These are phyloP conservation scores for Drosophila gaucha DNA, from an alignment of 2,888 invertebrate genomes.

Conservation along the genomic window DNA sequence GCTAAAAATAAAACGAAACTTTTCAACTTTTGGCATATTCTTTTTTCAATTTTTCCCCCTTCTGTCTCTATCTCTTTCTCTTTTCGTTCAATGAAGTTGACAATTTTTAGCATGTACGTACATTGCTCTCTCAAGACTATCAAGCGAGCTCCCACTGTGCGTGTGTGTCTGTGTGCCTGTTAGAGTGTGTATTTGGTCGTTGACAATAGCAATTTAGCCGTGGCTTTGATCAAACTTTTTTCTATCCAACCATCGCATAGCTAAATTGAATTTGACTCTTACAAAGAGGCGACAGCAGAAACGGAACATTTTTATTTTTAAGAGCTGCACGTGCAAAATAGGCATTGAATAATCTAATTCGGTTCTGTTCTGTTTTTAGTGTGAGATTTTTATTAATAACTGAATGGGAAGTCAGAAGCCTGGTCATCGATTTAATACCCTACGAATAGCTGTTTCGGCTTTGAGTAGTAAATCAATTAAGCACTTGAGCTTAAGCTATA, in stretches of 20 bases:
- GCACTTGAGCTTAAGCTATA: no score
- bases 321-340: conserved; percentile 36
- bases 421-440: not conserved
- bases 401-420: not conserved
- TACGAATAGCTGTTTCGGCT: no score
- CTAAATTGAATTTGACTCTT: conserved; percentile 73
- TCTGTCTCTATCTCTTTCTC: not conserved
- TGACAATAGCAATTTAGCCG: conserved; percentile 71
- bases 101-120: conserved; percentile 52
- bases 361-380: conserved; percentile 10
- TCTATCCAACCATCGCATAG: conserved; percentile 28
- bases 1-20: conserved; percentile 42
- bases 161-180: conserved; percentile 11
- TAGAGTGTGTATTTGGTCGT: conserved; percentile 27
- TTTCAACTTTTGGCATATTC: conserved; percentile 58
- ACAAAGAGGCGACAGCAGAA: conserved; percentile 18
- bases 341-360: conserved; percentile 18
- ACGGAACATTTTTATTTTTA: conserved; percentile 20
- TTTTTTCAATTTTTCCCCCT: conserved; percentile 5
- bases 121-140: conserved; percentile 52
- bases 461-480: no score
- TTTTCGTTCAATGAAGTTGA: conserved; percentile 41
- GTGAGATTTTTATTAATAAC: not conserved
- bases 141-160: not conserved
- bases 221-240: conserved; percentile 72